Base-by-base conservation (phyloP, 2,797 vertebrate genomes). In the Valencia hispanica region DNA sequence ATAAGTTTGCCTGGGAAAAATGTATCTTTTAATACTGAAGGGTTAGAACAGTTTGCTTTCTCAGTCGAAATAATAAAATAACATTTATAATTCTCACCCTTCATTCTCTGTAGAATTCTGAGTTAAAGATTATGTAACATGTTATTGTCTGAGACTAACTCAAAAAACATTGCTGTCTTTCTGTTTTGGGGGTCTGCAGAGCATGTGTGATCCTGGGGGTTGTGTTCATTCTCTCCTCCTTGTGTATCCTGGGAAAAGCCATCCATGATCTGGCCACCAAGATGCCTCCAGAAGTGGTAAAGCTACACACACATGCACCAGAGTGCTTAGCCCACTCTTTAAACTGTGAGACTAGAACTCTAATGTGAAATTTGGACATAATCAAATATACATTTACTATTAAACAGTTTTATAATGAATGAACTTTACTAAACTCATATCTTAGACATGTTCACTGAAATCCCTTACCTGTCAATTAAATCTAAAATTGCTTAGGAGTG, bases 241-340 rank as follows among this genome's bases (percentile, higher is more conserved):
- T 99, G 89, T 99, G 97, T 89, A 99, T 99, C 91, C 93, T 98
- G 89, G 96, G 96, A 88, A 99, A 99, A 94, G 98, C 98, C 82
- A 96, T 98, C 90, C 97, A 99, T 55, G 96, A 99, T 88, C 96
- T 99, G 86, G 95, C 96, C 0, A 97, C 95, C 43, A 96, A 89
- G 90, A 93, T 98, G 90, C 96, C 97, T 68, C 98, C 98, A 63
- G 96, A 99, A 97, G 98, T 99, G 96, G 98, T 99, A 95, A 98
- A 96, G 84, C 25, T 3, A 27, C 53, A 51, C 47, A 70, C 74
- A 55, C 55, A 39, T 25, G 32, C 18, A 71, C 73, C 75, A 73
- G 71, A 68, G 48, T 61, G 57, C 4, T 20, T 12, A 27, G 12
- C n/a, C 14, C 50, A 36, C 22, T n/a, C n/a, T 27, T 39, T 41